Evolutionary conservation across 1,140 invertebrate species (phyloP).

Genomic region (Pinna nobilis): DNA sequence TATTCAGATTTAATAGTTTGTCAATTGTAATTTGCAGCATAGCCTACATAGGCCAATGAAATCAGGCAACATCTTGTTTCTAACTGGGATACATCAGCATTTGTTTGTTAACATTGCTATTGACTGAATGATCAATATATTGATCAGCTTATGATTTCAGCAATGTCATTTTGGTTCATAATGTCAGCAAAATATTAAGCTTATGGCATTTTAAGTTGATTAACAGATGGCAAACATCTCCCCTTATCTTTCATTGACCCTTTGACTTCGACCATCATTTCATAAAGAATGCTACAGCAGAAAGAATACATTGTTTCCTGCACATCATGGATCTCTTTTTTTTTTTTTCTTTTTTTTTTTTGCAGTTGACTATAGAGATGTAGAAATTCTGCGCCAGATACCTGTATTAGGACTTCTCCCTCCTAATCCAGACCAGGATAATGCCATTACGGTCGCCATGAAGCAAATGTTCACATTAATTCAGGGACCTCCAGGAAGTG

Average conservation of each 20-base stretch:
- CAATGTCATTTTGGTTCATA: too few species aligned
- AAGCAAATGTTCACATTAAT: conserved; percentile 62
- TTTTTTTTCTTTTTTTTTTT: conserved; percentile 17
- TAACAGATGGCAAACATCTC: neutral
- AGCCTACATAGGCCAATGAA: too few species aligned
- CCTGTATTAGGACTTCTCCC: conserved; percentile 26
- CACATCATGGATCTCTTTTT: neutral
- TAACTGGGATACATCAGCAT: too few species aligned
- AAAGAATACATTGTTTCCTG: neutral
- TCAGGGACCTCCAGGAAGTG: conserved; percentile 65
- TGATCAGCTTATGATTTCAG: too few species aligned
- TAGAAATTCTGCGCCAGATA: conserved; percentile 42
- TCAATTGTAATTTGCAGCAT: too few species aligned
- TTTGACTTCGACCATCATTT: neutral
- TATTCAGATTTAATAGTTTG: too few species aligned
- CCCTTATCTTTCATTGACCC: neutral
- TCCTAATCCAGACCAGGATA: conserved; percentile 52
- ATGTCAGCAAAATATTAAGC: neutral
- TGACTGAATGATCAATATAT: too few species aligned
- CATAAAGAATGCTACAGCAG: too few species aligned
- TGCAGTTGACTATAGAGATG: conserved; percentile 54
- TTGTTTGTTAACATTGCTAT: too few species aligned
- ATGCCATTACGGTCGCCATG: conserved; percentile 53
- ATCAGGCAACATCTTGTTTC: too few species aligned
- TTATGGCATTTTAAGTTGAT: neutral